phyloP scores from a whole-genome alignment of 2,113 vertebrate genomes.

The Alligator sinensis region DNA sequence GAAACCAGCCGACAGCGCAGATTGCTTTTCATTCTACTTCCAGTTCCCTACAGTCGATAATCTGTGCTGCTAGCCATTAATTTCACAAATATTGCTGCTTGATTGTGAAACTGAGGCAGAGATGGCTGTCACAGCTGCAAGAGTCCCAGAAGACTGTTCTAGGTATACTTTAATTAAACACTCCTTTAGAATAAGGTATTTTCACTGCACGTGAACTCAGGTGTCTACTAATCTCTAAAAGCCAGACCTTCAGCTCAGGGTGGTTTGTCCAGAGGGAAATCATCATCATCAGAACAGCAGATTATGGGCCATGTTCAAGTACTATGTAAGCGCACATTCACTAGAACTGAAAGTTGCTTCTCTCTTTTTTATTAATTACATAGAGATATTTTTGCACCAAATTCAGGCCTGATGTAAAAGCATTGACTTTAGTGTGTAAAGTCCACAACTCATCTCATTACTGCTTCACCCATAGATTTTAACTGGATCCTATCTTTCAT shows the following conservation, averaged over 20 bases:
- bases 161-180: background rate
- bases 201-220: background rate
- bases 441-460: background rate
- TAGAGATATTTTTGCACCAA: background rate
- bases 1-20: background rate
- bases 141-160: background rate
- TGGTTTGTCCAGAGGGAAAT: background rate
- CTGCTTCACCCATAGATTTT: rapidly evolving
- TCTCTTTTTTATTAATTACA: background rate
- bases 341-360: background rate
- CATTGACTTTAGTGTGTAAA: background rate
- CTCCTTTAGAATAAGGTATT: rapidly evolving
- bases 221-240: background rate
- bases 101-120: background rate
- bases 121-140: background rate
- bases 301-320: background rate
- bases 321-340: background rate
- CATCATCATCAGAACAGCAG: background rate
- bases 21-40: background rate
- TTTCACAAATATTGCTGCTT: background rate
- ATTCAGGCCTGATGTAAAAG: rapidly evolving
- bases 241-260: background rate
- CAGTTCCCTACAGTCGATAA: background rate
- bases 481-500: background rate
- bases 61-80: background rate